These are phyloP conservation scores for Dryomyza anilis DNA, from an alignment of 2,888 invertebrate species.

Conservation along the genomic window DNA sequence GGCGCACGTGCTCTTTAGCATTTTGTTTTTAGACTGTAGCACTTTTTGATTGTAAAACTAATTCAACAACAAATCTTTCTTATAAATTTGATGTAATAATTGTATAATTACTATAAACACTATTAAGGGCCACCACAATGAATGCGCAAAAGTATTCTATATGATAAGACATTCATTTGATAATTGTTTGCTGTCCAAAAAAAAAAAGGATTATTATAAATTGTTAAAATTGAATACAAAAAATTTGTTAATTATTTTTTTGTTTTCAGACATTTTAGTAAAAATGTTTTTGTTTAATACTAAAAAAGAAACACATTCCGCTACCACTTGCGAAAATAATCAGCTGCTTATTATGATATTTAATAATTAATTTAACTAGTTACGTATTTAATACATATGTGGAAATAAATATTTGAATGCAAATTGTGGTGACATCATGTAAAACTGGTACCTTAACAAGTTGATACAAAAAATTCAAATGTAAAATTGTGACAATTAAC, in stretches of 20 bases:
- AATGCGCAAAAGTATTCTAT: slow-evolving; percentile 1
- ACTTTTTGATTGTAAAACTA: slow-evolving; percentile 27
- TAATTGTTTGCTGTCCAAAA: neutral
- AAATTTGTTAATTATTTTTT: no score
- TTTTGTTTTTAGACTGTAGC: slow-evolving; percentile 44
- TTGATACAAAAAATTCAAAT: slow-evolving; percentile 16
- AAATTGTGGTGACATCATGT: neutral
- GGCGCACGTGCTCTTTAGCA: slow-evolving; percentile 31
- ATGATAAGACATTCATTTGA: neutral
- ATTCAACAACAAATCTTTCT: slow-evolving; percentile 10
- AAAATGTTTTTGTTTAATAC: no score
- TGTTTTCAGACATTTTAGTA: no score
- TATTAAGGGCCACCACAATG: no score
- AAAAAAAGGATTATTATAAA: no score
- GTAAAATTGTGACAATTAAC: slow-evolving; percentile 25
- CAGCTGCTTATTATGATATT: neutral
- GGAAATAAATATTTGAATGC: neutral
- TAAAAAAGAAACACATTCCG: no score
- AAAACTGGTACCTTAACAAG: slow-evolving; percentile 24
- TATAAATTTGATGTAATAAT: slow-evolving; percentile 9
- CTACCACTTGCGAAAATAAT: neutral
- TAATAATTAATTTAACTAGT: neutral
- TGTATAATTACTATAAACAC: neutral
- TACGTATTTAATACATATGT: neutral
- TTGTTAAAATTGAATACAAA: no score